These are phyloP conservation scores for Chaenodraco wilsoni DNA, from an alignment of 2,797 vertebrate species.

Conservation along the genomic window DNA sequence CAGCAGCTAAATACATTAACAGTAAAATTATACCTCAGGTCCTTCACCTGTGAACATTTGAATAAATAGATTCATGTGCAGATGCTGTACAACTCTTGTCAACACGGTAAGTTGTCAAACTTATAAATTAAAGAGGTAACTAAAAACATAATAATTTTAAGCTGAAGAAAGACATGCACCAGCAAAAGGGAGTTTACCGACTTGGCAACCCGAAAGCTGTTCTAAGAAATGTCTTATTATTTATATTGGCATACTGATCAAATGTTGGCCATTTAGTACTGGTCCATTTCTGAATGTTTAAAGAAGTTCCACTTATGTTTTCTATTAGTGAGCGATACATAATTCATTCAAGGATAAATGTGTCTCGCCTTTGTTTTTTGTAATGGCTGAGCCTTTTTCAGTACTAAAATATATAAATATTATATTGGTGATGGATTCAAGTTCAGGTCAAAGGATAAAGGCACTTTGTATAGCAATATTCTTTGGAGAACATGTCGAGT, in stretches of 20 bases:
- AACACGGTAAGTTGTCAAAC: constrained; percentile 3
- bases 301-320: background rate
- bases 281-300: background rate
- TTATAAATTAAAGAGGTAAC: background rate
- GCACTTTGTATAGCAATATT: background rate
- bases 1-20: background rate
- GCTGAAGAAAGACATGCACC: background rate
- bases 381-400: background rate
- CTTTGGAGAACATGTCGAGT: constrained; percentile 2
- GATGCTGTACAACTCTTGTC: background rate
- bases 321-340: background rate
- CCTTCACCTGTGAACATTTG: background rate
- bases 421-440: background rate
- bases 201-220: background rate
- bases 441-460: constrained; percentile 18
- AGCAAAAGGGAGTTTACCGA: background rate
- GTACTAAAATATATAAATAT: background rate
- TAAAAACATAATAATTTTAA: background rate
- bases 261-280: background rate
- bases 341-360: background rate
- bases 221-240: background rate
- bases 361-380: background rate
- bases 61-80: background rate
- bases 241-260: background rate
- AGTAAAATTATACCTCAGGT: background rate